Percentiles rank a stretch among this genome's conserved stretches.
phyloP scores from a whole-genome alignment of 2,113 vertebrate genomes.

The Brachypodius melanocephalos region DNA sequence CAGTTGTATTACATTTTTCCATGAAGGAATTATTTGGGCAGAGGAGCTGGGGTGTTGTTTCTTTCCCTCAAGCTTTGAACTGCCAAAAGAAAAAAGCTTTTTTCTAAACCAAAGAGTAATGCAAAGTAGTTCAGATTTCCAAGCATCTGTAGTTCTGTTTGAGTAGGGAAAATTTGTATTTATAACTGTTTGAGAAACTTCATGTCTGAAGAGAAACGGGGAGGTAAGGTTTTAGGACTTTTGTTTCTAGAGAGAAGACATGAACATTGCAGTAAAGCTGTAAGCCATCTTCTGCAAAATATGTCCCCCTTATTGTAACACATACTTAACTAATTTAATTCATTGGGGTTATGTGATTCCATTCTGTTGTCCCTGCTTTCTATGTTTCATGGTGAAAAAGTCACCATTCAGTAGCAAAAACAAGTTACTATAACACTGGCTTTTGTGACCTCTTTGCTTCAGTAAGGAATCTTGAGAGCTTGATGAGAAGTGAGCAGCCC shows the following conservation, averaged over 20 bases:
- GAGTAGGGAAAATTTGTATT: background rate
- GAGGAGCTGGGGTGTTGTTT: background rate
- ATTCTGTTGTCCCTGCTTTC: background rate
- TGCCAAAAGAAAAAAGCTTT: background rate
- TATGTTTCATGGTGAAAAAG: background rate
- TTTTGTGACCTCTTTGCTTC: background rate
- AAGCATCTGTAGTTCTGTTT: background rate
- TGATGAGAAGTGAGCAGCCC: background rate
- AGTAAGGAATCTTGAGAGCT: background rate
- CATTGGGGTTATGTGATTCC: background rate
- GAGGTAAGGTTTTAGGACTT: background rate
- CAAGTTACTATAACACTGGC: fast-evolving
- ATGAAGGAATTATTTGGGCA: fast-evolving
- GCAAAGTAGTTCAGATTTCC: background rate
- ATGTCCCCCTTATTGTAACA: background rate
- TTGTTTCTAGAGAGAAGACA: background rate
- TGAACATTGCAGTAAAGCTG: background rate
- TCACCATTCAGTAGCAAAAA: background rate
- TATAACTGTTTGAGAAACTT: background rate
- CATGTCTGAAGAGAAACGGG: background rate
- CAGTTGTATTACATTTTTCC: background rate
- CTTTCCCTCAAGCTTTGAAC: background rate
- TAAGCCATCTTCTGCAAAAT: background rate
- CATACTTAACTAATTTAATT: background rate
- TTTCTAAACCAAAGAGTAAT: background rate